These are phyloP conservation scores for Oryzias javanicus DNA, from an alignment of 2,113 vertebrate genomes.

Conservation along the genomic window DNA sequence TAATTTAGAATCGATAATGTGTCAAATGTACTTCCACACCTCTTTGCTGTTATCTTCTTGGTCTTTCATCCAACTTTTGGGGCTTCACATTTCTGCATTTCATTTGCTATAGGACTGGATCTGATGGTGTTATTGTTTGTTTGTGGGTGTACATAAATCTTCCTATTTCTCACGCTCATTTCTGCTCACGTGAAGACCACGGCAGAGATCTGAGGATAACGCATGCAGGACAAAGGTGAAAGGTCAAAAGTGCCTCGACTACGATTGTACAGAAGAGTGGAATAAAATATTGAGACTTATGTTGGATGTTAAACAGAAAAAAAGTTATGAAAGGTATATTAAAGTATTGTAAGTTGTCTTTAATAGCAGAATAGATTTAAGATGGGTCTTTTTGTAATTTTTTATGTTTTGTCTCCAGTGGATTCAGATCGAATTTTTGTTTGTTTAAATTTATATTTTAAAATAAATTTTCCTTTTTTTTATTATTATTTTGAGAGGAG, in stretches of 20 bases:
- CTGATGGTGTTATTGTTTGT: too few relatives aligned
- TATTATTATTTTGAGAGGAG: neutral
- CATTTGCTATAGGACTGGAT: too few relatives aligned
- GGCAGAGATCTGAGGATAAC: too few relatives aligned
- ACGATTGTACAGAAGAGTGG: slow-evolving; percentile 55
- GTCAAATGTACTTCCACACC: too few relatives aligned
- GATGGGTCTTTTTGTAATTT: neutral
- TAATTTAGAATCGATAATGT: too few relatives aligned
- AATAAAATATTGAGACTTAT: slow-evolving; percentile 41
- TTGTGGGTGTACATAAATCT: too few relatives aligned
- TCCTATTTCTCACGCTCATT: too few relatives aligned
- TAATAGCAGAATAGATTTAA: slow-evolving; percentile 19
- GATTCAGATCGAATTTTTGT: neutral
- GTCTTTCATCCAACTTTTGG: too few relatives aligned
- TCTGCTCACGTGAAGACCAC: too few relatives aligned
- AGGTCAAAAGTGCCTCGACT: slow-evolving; percentile 70
- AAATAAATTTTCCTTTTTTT: neutral
- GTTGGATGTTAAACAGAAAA: slow-evolving; percentile 19
- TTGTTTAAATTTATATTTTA: neutral
- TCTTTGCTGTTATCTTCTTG: too few relatives aligned
- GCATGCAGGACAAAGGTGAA: neutral
- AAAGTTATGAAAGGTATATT: slow-evolving; percentile 33
- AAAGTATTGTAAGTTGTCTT: slow-evolving; percentile 31
- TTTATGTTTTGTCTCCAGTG: neutral
- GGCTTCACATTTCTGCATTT: too few relatives aligned